Percentiles rank a stretch among this genome's conserved stretches.
Conservation (phyloP, 2,888 invertebrate species). For the Drosophila kanekoi region DNA sequence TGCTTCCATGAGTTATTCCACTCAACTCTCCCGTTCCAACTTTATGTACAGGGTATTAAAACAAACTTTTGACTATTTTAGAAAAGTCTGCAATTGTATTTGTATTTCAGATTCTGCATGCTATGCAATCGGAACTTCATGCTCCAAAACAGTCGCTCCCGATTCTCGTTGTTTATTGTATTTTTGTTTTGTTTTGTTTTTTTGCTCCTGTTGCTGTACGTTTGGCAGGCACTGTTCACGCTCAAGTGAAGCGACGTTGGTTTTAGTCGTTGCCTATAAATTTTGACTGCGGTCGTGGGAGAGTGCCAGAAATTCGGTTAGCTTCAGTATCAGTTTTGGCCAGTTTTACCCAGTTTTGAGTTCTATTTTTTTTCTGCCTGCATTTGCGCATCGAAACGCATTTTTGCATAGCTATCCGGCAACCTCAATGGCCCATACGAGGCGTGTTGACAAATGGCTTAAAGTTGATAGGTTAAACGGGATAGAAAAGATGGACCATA, state of each 20-base stretch:
- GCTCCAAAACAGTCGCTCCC: slow-evolving; percentile 20
- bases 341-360: slow-evolving; percentile 11
- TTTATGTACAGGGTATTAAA: slow-evolving; percentile 18
- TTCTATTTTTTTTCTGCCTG: slow-evolving; percentile 35
- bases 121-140: slow-evolving; percentile 25
- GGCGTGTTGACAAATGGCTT: slow-evolving; percentile 70
- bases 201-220: slow-evolving; percentile 41
- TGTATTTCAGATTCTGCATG: slow-evolving; percentile 59
- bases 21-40: fast-evolving
- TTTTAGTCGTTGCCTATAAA: slow-evolving; percentile 73
- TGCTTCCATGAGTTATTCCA: too few species aligned
- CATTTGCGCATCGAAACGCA: slow-evolving; percentile 42
- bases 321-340: slow-evolving; percentile 25
- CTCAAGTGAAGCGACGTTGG: slow-evolving; percentile 76
- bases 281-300: slow-evolving; percentile 55
- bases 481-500: background rate
- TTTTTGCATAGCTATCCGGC: slow-evolving; percentile 54
- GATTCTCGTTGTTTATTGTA: slow-evolving; percentile 36
- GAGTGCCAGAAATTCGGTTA: slow-evolving; percentile 38
- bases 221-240: slow-evolving; percentile 74
- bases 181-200: too few species aligned
- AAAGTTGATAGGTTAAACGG: slow-evolving; percentile 36
- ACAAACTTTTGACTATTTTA: slow-evolving; percentile 36
- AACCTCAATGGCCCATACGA: slow-evolving; percentile 20
- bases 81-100: slow-evolving; percentile 68